A percentile compares a stretch with the other conserved stretches of the same genome.
phyloP scores from a whole-genome alignment of 1,140 invertebrate species.

The Neodiprion virginianus region DNA sequence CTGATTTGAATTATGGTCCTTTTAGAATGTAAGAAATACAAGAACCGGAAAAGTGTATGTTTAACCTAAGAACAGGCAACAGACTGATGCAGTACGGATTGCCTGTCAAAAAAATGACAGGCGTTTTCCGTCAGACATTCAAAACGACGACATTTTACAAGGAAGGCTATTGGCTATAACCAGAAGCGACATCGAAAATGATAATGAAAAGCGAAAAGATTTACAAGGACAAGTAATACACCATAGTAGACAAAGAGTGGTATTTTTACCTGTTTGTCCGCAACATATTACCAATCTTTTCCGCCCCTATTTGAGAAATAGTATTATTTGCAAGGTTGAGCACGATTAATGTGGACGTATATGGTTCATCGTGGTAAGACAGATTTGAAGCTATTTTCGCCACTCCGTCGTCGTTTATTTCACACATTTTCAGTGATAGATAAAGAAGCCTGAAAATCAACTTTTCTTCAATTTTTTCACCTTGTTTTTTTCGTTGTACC shows the following conservation, averaged over 20 bases:
- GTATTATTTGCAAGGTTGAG: slow-evolving; percentile 47
- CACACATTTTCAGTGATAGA: slow-evolving; percentile 41
- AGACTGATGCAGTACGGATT: too few relatives aligned
- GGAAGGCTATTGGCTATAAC: too few relatives aligned
- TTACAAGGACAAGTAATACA: too few relatives aligned
- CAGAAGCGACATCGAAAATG: too few relatives aligned
- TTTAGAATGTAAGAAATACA: too few relatives aligned
- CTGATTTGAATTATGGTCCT: background rate
- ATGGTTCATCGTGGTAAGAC: slow-evolving; percentile 26
- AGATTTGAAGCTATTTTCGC: slow-evolving; percentile 39
- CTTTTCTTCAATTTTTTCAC: background rate
- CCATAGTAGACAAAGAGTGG: too few relatives aligned
- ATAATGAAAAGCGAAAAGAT: too few relatives aligned
- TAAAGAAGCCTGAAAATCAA: slow-evolving; percentile 29
- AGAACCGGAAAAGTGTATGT: too few relatives aligned
- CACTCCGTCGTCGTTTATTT: slow-evolving; percentile 38
- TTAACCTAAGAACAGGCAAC: too few relatives aligned
- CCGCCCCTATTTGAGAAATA: slow-evolving; percentile 37
- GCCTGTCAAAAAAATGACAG: too few relatives aligned
- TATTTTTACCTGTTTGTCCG: slow-evolving; percentile 32
- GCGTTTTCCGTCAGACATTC: too few relatives aligned
- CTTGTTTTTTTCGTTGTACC: background rate
- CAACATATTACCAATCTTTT: slow-evolving; percentile 33
- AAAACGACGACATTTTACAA: too few relatives aligned
- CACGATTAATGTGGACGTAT: slow-evolving; percentile 37